A percentile compares a stretch with the other conserved stretches of the same genome.
phyloP scores from a whole-genome alignment of 37 sponge, comb jelly and placozoan species.

The Ephydatia muelleri region DNA sequence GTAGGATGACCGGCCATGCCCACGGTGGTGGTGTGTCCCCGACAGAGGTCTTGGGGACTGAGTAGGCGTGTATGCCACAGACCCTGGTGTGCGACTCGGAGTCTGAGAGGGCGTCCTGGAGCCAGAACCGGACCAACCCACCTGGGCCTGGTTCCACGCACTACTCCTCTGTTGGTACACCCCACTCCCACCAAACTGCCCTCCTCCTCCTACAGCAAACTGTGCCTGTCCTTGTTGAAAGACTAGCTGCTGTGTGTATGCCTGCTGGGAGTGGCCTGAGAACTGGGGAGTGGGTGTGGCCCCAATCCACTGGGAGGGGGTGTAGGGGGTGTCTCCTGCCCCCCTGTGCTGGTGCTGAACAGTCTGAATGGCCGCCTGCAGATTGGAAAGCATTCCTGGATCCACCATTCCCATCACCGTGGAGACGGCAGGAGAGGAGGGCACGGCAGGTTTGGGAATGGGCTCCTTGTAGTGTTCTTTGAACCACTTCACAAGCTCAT shows the following conservation, averaged over 20 bases:
- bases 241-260: background rate
- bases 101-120: constrained; percentile 22
- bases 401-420: constrained; percentile 6
- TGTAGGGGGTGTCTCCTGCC: constrained; percentile 42
- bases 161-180: constrained; percentile 8
- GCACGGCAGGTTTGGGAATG: constrained; percentile 30
- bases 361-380: constrained; percentile 3
- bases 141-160: background rate
- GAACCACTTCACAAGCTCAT: constrained; percentile 83
- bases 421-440: background rate
- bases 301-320: constrained; percentile 48
- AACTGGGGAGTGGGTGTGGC: constrained; percentile 12
- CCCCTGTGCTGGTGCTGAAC: background rate
- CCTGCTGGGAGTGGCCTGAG: constrained; percentile 2
- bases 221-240: constrained; percentile 3
- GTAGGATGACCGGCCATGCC: background rate
- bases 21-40: background rate
- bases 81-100: constrained; percentile 36
- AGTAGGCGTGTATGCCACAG: constrained; percentile 22
- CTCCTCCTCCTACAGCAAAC: background rate
- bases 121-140: background rate
- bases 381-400: constrained; percentile 19
- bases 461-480: constrained; percentile 86
- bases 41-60: constrained; percentile 12
- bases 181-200: constrained; percentile 8